Evolutionary conservation across 2,113 vertebrate genomes (phyloP).

Genomic region (Heterochromis multidens): DNA sequence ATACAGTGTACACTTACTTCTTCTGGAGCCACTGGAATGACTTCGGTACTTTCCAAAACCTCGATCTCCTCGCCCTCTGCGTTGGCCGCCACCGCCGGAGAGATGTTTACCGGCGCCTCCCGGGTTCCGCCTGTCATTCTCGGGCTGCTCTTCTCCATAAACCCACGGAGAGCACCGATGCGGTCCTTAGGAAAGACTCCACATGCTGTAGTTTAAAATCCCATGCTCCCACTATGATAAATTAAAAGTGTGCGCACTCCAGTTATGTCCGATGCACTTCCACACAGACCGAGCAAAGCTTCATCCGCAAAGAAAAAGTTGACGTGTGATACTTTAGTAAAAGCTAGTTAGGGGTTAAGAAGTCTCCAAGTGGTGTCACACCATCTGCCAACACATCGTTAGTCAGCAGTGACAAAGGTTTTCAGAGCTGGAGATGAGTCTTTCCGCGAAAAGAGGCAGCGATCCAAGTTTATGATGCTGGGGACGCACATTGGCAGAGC

Average conservation of each 20-base stretch:
- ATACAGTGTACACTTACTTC: slow-evolving; percentile 74
- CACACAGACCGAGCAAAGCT: not conserved
- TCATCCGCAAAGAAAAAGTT: slow-evolving; percentile 38
- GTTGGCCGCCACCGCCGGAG: slow-evolving; percentile 83
- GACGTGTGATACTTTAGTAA: not conserved
- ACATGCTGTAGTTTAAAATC: slow-evolving; percentile 16
- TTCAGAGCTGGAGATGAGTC: not conserved
- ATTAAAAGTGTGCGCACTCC: not conserved
- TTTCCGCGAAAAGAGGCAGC: not conserved
- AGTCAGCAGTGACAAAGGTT: not conserved
- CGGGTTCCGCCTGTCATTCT: slow-evolving; percentile 76
- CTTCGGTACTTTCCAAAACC: slow-evolving; percentile 83
- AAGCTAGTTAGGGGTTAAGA: not conserved
- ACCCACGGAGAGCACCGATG: slow-evolving; percentile 43
- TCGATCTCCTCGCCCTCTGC: slow-evolving; percentile 87
- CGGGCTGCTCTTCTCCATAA: slow-evolving; percentile 57
- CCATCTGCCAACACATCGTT: not conserved
- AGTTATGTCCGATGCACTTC: not conserved
- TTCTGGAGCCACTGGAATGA: slow-evolving; percentile 78
- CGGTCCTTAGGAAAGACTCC: slow-evolving; percentile 32
- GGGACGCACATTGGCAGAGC: not conserved
- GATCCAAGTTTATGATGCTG: slow-evolving; percentile 37
- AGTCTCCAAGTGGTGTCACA: not conserved
- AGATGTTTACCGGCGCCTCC: slow-evolving; percentile 75
- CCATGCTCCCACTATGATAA: not conserved